Evolutionary conservation across 2,888 invertebrate species (phyloP).

Genomic region (Dryadula phaetusa): DNA sequence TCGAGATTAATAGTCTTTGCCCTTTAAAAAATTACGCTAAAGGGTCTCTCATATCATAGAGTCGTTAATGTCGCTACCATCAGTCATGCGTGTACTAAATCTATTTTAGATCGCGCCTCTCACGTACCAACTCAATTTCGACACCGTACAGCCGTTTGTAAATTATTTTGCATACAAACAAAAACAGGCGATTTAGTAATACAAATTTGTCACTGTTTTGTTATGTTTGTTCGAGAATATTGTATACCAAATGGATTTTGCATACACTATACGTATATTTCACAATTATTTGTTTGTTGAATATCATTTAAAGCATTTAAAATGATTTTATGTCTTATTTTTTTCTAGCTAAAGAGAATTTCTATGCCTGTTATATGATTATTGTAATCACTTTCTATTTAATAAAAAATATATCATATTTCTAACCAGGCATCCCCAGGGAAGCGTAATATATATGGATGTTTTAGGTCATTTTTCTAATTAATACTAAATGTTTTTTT

Average conservation of each 20-base stretch:
- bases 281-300: background rate
- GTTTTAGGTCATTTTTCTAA: too few species aligned
- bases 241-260: background rate
- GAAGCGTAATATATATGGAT: too few species aligned
- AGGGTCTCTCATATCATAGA: constrained; percentile 68
- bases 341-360: too few species aligned
- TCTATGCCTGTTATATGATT: too few species aligned
- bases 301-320: too few species aligned
- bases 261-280: background rate
- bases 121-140: constrained; percentile 51
- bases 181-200: constrained; percentile 4
- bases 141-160: constrained; percentile 45
- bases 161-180: constrained; percentile 36
- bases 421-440: too few species aligned
- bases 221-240: background rate
- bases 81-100: constrained; percentile 73
- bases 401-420: too few species aligned
- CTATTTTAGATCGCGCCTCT: constrained; percentile 56
- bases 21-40: constrained; percentile 73
- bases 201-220: background rate
- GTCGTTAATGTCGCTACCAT: constrained; percentile 72
- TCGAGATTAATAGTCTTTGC: constrained; percentile 70
- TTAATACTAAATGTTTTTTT: too few species aligned
- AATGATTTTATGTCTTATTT: too few species aligned
- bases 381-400: too few species aligned